Percentiles rank a stretch among this genome's conserved stretches.
phyloP scores from a whole-genome alignment of 2,113 vertebrate species.

The Eublepharis macularius region DNA sequence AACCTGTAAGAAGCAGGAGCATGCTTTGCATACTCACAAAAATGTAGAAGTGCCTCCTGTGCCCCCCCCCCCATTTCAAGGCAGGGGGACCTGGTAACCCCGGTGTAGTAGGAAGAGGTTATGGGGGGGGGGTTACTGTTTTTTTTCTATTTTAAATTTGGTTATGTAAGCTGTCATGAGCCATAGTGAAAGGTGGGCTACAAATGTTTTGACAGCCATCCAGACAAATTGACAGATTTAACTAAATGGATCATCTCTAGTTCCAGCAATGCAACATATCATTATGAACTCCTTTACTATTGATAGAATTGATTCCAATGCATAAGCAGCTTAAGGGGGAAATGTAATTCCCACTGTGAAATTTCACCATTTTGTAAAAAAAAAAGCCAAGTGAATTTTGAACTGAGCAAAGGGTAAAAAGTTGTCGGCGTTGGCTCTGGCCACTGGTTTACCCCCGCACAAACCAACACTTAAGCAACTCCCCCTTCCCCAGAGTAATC shows the following conservation, averaged over 20 bases:
- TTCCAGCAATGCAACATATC: background rate
- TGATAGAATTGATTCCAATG: constrained; percentile 6
- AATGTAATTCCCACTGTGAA: constrained; percentile 17
- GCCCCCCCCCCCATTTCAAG: too few relatives aligned
- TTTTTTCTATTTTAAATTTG: too few relatives aligned
- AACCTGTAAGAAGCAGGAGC: too few relatives aligned
- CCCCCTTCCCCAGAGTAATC: background rate
- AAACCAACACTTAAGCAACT: background rate
- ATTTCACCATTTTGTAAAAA: background rate
- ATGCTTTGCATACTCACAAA: too few relatives aligned
- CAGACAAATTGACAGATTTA: background rate
- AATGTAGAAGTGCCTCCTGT: too few relatives aligned
- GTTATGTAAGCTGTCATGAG: too few relatives aligned
- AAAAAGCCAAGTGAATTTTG: too few relatives aligned
- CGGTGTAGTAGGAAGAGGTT: too few relatives aligned
- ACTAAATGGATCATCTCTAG: background rate
- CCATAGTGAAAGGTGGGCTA: too few relatives aligned
- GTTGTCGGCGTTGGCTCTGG: background rate
- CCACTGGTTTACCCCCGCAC: background rate
- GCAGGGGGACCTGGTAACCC: too few relatives aligned
- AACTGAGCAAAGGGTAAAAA: background rate
- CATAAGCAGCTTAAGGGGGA: constrained; percentile 21
- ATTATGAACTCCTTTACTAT: background rate
- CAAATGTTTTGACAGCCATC: background rate
- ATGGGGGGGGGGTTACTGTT: too few relatives aligned